These are phyloP conservation scores for Trissonchulus sp. DNA, from an alignment of 2,888 invertebrate species.

Conservation along the genomic window DNA sequence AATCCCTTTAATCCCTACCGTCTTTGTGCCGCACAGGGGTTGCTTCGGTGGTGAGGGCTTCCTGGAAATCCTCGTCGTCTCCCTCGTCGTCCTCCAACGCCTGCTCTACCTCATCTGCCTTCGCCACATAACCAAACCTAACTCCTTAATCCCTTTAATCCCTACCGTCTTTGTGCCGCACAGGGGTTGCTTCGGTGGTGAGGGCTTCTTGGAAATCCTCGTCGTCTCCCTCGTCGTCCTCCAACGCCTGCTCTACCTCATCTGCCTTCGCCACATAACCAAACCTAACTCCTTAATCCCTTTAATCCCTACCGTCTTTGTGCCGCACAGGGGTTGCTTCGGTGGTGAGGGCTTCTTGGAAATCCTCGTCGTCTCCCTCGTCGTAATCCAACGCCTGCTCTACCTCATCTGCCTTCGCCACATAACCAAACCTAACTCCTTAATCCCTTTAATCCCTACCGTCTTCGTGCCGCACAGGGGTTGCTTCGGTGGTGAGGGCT, in stretches of 20 bases:
- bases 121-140: background rate
- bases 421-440: background rate
- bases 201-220: too few relatives aligned
- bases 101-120: too few relatives aligned
- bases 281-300: background rate
- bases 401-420: too few relatives aligned
- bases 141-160: background rate
- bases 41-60: background rate
- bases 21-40: background rate
- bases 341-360: too few relatives aligned
- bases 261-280: background rate
- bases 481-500: background rate
- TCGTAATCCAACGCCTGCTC: too few relatives aligned
- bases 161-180: background rate
- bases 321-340: background rate
- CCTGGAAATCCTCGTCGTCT: too few relatives aligned
- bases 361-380: too few relatives aligned
- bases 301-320: background rate
- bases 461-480: background rate
- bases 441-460: background rate
- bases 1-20: background rate
- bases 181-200: background rate
- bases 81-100: too few relatives aligned
- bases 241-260: too few relatives aligned
- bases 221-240: too few relatives aligned